Conservation (phyloP, 1,140 invertebrate species). For the Halyomorpha halys region DNA sequence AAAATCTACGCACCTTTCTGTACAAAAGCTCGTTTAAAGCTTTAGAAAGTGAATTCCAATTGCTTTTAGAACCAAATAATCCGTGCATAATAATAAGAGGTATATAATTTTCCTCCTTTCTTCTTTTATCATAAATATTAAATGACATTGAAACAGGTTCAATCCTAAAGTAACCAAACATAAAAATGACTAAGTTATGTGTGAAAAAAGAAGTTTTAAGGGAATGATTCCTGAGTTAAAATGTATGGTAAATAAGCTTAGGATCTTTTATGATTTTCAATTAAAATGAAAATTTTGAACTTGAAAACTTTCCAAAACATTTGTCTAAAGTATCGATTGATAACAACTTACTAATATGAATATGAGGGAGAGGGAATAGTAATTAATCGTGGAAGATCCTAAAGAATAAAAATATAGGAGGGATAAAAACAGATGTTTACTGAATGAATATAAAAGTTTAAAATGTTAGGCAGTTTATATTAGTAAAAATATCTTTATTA, state of each 20-base stretch:
- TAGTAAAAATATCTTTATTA: no score
- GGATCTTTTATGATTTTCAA: no score
- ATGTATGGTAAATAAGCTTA: not conserved
- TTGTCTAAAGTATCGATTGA: no score
- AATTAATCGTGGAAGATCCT: no score
- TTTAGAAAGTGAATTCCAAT: slow-evolving; percentile 73
- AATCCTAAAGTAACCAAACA: slow-evolving; percentile 7
- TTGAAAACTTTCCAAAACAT: no score
- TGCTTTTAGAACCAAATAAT: slow-evolving; percentile 59
- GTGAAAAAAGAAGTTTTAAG: not conserved
- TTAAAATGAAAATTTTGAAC: no score
- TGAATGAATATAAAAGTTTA: no score
- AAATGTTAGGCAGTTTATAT: no score
- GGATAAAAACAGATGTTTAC: no score
- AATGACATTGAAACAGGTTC: slow-evolving; percentile 3
- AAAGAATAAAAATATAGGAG: no score
- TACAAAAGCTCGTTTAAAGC: slow-evolving; percentile 51
- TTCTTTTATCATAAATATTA: not conserved
- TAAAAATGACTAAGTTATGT: not conserved
- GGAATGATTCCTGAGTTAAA: not conserved
- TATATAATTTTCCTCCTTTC: not conserved
- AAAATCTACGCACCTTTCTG: slow-evolving; percentile 37
- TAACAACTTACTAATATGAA: no score
- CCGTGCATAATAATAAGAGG: slow-evolving; percentile 27
- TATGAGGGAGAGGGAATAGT: no score